Conservation (phyloP, 2,797 vertebrate species). For the Phataginus tricuspis region DNA sequence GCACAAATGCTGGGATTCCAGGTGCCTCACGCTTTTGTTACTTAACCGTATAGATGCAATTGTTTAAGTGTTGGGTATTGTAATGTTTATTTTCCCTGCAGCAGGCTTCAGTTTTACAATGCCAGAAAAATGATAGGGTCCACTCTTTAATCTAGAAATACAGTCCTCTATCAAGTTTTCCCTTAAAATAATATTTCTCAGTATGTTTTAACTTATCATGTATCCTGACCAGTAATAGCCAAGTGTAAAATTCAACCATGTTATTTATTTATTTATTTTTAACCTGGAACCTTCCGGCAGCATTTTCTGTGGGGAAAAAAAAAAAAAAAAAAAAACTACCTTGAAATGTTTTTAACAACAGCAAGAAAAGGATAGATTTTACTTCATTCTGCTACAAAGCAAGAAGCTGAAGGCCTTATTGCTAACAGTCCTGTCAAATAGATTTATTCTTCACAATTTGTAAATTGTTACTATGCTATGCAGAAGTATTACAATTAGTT, state of each 20-base stretch:
- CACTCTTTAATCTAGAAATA: conserved; percentile 74
- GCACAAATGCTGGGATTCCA: conserved; percentile 83
- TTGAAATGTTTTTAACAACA: conserved; percentile 85
- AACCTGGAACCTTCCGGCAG: conserved; percentile 75
- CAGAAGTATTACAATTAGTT: conserved; percentile 74
- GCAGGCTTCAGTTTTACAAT: conserved; percentile 72
- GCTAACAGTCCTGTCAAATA: conserved; percentile 81
- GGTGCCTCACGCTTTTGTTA: conserved; percentile 85
- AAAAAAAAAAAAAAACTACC: conserved; percentile 78
- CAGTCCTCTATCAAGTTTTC: conserved; percentile 77
- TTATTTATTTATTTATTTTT: neutral
- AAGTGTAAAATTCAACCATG: conserved; percentile 66
- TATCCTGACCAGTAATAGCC: conserved; percentile 38
- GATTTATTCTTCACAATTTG: conserved; percentile 82
- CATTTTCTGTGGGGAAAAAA: conserved; percentile 63
- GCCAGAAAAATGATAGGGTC: conserved; percentile 74
- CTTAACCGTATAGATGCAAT: conserved; percentile 80
- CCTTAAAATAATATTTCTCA: conserved; percentile 70
- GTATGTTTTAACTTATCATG: conserved; percentile 65
- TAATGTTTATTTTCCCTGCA: conserved; percentile 80
- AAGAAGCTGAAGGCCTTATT: conserved; percentile 80
- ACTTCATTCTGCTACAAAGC: conserved; percentile 82
- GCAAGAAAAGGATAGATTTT: conserved; percentile 82
- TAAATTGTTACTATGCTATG: conserved; percentile 73
- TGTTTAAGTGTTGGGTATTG: conserved; percentile 83